Evolutionary conservation across 2,888 invertebrate genomes (phyloP).

Genomic region (Drosophila tripunctata): DNA sequence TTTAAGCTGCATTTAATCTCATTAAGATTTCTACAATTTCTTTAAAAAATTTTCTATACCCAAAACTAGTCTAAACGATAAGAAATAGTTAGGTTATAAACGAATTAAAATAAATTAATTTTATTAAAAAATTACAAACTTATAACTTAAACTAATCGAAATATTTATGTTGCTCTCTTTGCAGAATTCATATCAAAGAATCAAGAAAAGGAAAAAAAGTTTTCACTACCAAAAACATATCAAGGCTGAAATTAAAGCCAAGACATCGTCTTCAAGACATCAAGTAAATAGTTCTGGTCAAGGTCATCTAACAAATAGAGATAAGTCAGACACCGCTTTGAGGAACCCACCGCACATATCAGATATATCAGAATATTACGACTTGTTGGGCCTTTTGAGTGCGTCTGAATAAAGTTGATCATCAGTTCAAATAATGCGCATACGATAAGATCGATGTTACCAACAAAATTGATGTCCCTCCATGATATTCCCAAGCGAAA

Average conservation of each 20-base stretch:
- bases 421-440: constrained; percentile 83
- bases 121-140: neutral
- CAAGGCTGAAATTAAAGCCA: constrained; percentile 36
- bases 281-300: constrained; percentile 40
- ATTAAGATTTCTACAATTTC: no score
- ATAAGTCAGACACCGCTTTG: constrained; percentile 11
- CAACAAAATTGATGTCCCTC: constrained; percentile 84
- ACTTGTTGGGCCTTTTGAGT: constrained; percentile 59
- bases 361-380: constrained; percentile 17
- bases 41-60: no score
- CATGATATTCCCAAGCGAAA: constrained; percentile 84
- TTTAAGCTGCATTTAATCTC: no score
- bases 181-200: constrained; percentile 65
- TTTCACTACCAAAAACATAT: constrained; percentile 64
- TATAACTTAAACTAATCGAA: neutral
- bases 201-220: constrained; percentile 24
- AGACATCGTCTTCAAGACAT: constrained; percentile 29
- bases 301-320: constrained; percentile 2
- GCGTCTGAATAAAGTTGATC: constrained; percentile 72
- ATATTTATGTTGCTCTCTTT: constrained; percentile 31
- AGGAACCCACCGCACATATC: constrained; percentile 41
- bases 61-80: no score
- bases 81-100: neutral
- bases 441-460: constrained; percentile 85
- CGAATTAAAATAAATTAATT: neutral